A percentile compares a stretch with the other conserved stretches of the same genome.
Conservation (phyloP, 2,888 invertebrate genomes). For the Norana najaformis region DNA sequence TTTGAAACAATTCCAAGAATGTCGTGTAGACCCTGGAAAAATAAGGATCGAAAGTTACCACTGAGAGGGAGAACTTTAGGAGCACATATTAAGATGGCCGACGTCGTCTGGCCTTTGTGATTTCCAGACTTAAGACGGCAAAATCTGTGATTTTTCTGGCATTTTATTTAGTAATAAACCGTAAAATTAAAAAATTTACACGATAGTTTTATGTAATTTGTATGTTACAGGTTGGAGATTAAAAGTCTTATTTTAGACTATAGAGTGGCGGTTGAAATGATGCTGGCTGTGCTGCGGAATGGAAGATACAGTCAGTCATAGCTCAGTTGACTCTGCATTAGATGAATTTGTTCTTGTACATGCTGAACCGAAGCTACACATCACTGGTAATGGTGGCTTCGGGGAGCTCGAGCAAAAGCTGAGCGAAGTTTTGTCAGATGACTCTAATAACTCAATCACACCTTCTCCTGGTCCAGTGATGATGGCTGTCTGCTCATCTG, state of each 20-base stretch:
- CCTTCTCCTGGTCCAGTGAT: slow-evolving; percentile 24
- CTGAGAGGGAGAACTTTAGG: background rate
- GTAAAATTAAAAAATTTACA: background rate
- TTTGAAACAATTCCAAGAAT: background rate
- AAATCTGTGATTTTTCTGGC: no score
- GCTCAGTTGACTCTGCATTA: slow-evolving; percentile 73
- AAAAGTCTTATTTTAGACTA: background rate
- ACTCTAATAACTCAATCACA: slow-evolving; percentile 27
- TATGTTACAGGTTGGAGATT: no score
- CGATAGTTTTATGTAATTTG: background rate
- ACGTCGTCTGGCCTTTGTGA: background rate
- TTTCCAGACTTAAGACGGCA: background rate
- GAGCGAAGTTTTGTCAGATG: slow-evolving; percentile 66
- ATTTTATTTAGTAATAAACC: no score
- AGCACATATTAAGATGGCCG: background rate
- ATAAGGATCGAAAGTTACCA: background rate
- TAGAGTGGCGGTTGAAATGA: background rate
- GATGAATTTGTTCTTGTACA: slow-evolving; percentile 75
- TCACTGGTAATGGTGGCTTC: slow-evolving; percentile 71
- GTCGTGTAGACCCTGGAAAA: background rate
- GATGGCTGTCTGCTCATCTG: background rate
- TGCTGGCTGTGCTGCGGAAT: slow-evolving; percentile 43
- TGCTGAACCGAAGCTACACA: slow-evolving; percentile 66
- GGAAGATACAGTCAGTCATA: slow-evolving; percentile 67
- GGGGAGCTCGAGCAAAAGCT: slow-evolving; percentile 71